Conservation (phyloP, 2,113 vertebrate genomes). For the Pomatorhinus ruficollis region DNA sequence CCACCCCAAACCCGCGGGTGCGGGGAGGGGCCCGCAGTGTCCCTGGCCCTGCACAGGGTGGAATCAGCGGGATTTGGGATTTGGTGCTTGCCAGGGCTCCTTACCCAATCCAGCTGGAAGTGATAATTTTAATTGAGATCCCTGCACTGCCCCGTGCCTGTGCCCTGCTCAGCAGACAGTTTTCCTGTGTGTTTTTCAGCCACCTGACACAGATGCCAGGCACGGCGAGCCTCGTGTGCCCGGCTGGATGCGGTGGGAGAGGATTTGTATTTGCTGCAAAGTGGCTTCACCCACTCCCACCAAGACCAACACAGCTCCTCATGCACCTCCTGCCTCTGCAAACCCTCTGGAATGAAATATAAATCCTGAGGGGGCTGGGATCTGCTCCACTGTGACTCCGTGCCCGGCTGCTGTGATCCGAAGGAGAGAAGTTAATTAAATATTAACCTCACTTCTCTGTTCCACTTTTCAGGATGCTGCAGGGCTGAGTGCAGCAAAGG, state of each 20-base stretch:
- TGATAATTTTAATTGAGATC: neutral
- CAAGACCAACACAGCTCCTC: rapidly evolving
- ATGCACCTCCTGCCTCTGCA: neutral
- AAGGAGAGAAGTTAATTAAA: neutral
- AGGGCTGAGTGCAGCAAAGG: neutral
- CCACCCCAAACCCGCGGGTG: neutral
- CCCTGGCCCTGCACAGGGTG: rapidly evolving
- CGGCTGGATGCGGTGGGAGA: rapidly evolving
- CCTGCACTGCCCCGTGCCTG: neutral
- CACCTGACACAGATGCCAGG: neutral
- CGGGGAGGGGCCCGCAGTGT: rapidly evolving
- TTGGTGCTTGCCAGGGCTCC: rapidly evolving
- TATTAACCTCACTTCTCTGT: neutral
- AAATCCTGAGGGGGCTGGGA: neutral
- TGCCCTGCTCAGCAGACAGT: neutral
- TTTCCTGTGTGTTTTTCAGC: neutral
- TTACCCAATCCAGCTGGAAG: neutral
- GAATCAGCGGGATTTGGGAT: neutral
- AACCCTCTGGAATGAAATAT: rapidly evolving
- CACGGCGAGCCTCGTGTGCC: neutral
- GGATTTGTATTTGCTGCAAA: neutral
- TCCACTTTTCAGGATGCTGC: neutral
- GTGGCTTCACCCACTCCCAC: neutral
- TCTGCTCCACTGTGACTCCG: rapidly evolving
- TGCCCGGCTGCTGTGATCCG: neutral